These are phyloP conservation scores for Caenorhabditis becei DNA, from an alignment of 2,888 invertebrate species.

Conservation along the genomic window DNA sequence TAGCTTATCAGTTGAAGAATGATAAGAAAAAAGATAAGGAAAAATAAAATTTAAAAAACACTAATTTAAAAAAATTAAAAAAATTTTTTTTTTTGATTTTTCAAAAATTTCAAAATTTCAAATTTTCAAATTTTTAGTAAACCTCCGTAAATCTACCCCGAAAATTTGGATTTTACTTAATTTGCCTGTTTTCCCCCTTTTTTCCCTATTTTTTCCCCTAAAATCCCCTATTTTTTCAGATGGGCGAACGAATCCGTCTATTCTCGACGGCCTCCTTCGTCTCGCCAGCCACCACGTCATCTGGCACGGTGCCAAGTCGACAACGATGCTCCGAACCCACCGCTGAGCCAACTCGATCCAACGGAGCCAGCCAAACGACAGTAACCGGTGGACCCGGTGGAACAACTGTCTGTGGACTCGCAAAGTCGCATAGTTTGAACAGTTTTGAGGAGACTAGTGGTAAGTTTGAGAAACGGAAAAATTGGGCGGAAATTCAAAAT, in stretches of 20 bases:
- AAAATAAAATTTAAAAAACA: no score
- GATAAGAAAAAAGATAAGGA: no score
- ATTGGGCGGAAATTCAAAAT: no score
- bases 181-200: no score
- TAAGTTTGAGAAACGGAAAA: not conserved
- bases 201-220: not conserved
- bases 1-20: no score
- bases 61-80: no score
- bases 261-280: conserved; percentile 72
- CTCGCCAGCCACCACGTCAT: conserved; percentile 58
- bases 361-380: conserved; percentile 25
- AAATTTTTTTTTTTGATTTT: no score
- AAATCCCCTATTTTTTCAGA: conserved; percentile 59
- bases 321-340: conserved; percentile 26
- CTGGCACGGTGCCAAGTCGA: not conserved
- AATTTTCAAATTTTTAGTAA: no score
- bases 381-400: conserved; percentile 1
- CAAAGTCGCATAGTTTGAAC: conserved; percentile 68
- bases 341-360: conserved; percentile 2
- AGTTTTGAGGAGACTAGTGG: conserved; percentile 62
- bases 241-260: conserved; percentile 72
- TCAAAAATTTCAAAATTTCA: no score
- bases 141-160: no score
- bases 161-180: no score
- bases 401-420: conserved; percentile 40